Conservation (phyloP, 2,888 invertebrate species). For the Protula sp. region DNA sequence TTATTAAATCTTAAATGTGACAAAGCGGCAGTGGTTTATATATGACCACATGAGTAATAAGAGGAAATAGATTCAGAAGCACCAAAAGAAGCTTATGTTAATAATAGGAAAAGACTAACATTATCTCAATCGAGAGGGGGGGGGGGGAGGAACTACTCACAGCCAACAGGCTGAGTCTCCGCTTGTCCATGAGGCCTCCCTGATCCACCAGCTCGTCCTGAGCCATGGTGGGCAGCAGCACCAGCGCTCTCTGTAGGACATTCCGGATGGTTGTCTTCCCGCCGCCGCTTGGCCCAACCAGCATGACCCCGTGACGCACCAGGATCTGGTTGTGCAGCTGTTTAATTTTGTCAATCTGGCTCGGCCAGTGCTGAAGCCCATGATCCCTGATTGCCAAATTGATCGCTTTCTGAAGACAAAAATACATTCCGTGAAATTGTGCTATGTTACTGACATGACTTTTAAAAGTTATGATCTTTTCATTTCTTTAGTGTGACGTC, state of each 20-base stretch:
- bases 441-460: no score
- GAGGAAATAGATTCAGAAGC: no score
- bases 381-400: conserved; percentile 46
- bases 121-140: background rate
- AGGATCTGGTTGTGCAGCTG: conserved; percentile 53
- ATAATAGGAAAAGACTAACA: background rate
- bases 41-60: no score
- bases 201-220: conserved; percentile 21
- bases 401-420: conserved; percentile 44
- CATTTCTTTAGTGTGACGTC: no score
- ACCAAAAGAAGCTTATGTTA: no score
- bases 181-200: background rate
- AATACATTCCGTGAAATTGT: no score
- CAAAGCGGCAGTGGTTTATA: no score
- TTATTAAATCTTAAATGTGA: background rate
- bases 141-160: no score
- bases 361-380: conserved; percentile 47
- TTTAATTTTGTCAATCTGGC: conserved; percentile 50
- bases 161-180: no score
- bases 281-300: conserved; percentile 52
- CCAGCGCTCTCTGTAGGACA: conserved; percentile 50
- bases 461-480: no score
- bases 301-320: conserved; percentile 53
- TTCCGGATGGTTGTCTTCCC: conserved; percentile 50
- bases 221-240: conserved; percentile 41